These are phyloP conservation scores for Nebria salina DNA, from an alignment of 2,888 invertebrate genomes.

Conservation along the genomic window DNA sequence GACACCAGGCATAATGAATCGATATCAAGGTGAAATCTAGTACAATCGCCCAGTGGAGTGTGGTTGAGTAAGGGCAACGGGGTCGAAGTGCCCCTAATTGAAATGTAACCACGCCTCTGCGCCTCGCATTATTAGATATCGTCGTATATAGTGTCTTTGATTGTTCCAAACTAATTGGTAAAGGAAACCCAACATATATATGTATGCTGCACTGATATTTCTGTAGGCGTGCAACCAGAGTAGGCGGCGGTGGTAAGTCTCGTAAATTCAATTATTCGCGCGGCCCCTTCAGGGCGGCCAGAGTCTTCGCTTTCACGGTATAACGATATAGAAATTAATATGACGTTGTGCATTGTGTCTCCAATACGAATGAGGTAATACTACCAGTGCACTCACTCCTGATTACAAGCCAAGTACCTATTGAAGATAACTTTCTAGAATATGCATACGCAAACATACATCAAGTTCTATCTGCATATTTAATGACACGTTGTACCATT, in stretches of 20 bases:
- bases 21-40: not conserved
- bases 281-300: not conserved
- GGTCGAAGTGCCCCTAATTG: conserved; percentile 6
- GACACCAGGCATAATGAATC: not conserved
- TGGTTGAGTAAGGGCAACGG: not conserved
- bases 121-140: conserved; percentile 17
- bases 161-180: conserved; percentile 25
- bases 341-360: not conserved
- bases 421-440: not conserved
- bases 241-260: not conserved
- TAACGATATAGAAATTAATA: not conserved
- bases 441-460: too few relatives aligned
- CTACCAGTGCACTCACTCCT: not conserved
- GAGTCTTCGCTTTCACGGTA: not conserved
- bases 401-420: not conserved
- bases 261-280: conserved; percentile 19
- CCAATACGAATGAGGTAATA: not conserved
- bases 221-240: not conserved
- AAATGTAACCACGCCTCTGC: conserved; percentile 23
- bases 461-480: too few relatives aligned
- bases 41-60: not conserved
- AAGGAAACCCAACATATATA: conserved; percentile 10
- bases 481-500: too few relatives aligned
- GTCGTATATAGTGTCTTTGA: conserved; percentile 12
- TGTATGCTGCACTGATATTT: conserved; percentile 12